Conservation (phyloP, 2,797 vertebrate genomes). For the Chelonia mydas region DNA sequence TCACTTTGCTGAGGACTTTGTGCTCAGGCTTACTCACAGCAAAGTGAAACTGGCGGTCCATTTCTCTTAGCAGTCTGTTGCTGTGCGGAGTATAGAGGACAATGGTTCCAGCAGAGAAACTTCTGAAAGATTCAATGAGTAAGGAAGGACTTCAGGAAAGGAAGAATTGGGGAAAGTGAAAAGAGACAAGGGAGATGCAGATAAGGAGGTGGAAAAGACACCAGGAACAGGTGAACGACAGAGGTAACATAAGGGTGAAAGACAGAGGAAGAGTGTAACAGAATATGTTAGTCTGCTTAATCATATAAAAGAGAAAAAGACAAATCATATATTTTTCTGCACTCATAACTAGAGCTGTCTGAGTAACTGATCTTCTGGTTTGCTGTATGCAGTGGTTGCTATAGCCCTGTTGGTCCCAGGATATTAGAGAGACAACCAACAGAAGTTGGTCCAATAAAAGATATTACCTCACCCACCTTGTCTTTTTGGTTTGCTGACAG, state of each 20-base stretch:
- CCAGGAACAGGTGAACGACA: accelerated
- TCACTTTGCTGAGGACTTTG: background rate
- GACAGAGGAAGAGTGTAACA: background rate
- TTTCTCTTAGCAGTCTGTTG: background rate
- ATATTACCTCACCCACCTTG: background rate
- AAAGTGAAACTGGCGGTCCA: background rate
- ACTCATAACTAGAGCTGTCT: background rate
- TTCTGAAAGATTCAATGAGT: background rate
- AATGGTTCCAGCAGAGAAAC: background rate
- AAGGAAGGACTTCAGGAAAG: background rate
- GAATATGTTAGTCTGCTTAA: background rate
- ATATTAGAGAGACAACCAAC: background rate
- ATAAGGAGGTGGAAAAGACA: background rate
- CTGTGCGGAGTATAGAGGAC: background rate
- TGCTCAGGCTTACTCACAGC: no score
- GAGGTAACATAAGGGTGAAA: background rate
- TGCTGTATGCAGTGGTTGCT: background rate
- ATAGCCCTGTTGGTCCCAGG: background rate
- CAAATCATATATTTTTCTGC: background rate
- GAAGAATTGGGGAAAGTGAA: background rate
- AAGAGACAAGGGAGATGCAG: background rate
- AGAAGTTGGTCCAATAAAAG: background rate
- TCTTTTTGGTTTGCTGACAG: background rate
- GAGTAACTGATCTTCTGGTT: background rate
- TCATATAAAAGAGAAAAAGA: background rate